Evolutionary conservation across 2,113 vertebrate genomes (phyloP), one percentile per base, ranked within the genome.

Genomic region (Triplophysa siluroides): DNA sequence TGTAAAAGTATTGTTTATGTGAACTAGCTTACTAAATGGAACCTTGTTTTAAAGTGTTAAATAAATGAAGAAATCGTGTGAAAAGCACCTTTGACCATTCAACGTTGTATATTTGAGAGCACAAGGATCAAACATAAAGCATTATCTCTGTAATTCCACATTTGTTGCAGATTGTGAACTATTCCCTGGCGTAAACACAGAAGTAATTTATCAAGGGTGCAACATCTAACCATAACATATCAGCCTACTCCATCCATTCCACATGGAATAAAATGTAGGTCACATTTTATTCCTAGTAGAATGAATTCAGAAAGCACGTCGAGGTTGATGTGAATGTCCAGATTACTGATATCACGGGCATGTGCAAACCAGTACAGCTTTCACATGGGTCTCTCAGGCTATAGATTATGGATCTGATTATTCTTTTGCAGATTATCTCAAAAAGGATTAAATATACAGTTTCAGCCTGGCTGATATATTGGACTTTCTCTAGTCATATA

Each of bases 191-290:
- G 26, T 72, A 38, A 38, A 38, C 65, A 23, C 67, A 50, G 67
- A 72, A 12, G 52, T 72, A 52, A 56, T 21, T 72, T 24, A 72
- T 21, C 19, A 9, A 41, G 52, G 50, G 18, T 72, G 52, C n/a
- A n/a, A n/a, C 52, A 58, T 58, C 11, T 21, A 58, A 7, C 52
- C 52, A 33, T 26, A 54, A 54, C 68, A 70, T 0, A 52, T 18
- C 16, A 52, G 16, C 16, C 50, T 52, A 18, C 50, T 52, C 14
- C 50, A 18, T 52, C 50, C 14, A 13, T 16, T 52, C 50, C 50
- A 52, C 50, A 4, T 52, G 50, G 50, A 52, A 52, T 52, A 18
- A 52, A 18, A 52, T 52, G 16, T 18, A 52, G 50, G 50, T 52
- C 50, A 72, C 52, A 21, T 41, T 72, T 58, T 3, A 56, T 72